phyloP scores from a whole-genome alignment of 1,140 invertebrate species.

The Bacillus rossius region DNA sequence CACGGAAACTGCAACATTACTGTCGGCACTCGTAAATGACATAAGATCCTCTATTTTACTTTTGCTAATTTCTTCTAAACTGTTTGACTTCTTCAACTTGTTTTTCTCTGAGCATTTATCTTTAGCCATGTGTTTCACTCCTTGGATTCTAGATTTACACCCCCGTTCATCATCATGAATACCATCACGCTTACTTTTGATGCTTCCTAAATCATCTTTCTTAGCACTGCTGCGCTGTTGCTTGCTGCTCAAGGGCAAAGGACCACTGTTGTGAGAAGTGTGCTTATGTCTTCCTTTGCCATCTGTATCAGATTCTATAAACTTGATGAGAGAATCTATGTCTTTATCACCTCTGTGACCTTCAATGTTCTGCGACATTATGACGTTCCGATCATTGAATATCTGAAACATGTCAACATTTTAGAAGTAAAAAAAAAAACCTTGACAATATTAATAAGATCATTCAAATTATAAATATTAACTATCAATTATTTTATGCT shows the following conservation, averaged over 20 bases:
- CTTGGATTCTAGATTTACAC: slow-evolving; percentile 8
- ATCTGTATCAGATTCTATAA: slow-evolving; percentile 47
- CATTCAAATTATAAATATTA: no score
- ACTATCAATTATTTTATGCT: no score
- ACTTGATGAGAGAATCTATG: slow-evolving; percentile 48
- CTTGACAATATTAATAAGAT: no score
- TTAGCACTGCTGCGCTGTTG: slow-evolving; percentile 3
- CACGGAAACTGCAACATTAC: no score
- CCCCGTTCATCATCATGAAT: slow-evolving; percentile 3
- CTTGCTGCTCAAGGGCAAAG: slow-evolving; percentile 4
- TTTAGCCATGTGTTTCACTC: slow-evolving; percentile 13
- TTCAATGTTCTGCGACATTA: slow-evolving; percentile 56
- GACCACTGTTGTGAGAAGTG: slow-evolving; percentile 2
- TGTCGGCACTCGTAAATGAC: no score
- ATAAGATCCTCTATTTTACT: slow-evolving; percentile 62
- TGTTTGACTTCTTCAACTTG: slow-evolving; percentile 55
- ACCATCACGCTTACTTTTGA: background rate
- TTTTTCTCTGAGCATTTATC: slow-evolving; percentile 14
- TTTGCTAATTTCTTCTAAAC: slow-evolving; percentile 63
- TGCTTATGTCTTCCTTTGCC: slow-evolving; percentile 34
- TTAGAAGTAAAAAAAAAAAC: background rate
- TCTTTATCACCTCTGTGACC: slow-evolving; percentile 58
- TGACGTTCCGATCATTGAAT: slow-evolving; percentile 53
- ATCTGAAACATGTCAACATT: slow-evolving; percentile 29
- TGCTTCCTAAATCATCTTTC: slow-evolving; percentile 6